Evolutionary conservation across 2,797 vertebrate species (phyloP).

Genomic region (Crossoptilon crossoptilon): DNA sequence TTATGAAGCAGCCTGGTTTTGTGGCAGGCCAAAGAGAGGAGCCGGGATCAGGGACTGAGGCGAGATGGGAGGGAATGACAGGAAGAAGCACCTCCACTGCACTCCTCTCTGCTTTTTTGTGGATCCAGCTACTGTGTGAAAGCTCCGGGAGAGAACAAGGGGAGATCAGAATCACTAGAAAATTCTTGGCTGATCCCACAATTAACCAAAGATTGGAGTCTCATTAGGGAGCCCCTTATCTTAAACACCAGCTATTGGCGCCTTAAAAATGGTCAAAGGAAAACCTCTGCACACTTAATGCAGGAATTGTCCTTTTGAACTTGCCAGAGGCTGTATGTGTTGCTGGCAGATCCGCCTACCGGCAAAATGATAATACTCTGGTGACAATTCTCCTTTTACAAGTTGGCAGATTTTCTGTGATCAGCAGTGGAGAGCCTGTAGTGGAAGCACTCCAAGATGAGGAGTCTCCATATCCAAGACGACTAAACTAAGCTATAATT

Average conservation of each 20-base stretch:
- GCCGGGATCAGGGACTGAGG: accelerated
- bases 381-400: neutral
- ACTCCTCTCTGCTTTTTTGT: neutral
- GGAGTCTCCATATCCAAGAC: neutral
- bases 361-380: neutral
- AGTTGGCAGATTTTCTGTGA: neutral
- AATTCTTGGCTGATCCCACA: neutral
- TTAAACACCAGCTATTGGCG: neutral
- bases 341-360: neutral
- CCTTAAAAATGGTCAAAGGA: neutral
- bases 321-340: neutral
- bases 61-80: accelerated
- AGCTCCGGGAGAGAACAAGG: neutral
- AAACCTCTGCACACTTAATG: neutral
- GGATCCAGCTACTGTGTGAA: neutral
- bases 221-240: neutral
- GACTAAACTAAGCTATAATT: neutral
- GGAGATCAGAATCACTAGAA: neutral
- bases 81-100: neutral
- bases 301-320: neutral
- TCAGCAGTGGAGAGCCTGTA: neutral
- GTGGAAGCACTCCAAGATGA: neutral
- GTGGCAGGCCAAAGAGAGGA: neutral
- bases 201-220: neutral
- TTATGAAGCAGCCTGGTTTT: neutral